A percentile compares a stretch with the other conserved stretches of the same genome.
phyloP scores from a whole-genome alignment of 2,888 invertebrate genomes.

The Heliconius hortense region DNA sequence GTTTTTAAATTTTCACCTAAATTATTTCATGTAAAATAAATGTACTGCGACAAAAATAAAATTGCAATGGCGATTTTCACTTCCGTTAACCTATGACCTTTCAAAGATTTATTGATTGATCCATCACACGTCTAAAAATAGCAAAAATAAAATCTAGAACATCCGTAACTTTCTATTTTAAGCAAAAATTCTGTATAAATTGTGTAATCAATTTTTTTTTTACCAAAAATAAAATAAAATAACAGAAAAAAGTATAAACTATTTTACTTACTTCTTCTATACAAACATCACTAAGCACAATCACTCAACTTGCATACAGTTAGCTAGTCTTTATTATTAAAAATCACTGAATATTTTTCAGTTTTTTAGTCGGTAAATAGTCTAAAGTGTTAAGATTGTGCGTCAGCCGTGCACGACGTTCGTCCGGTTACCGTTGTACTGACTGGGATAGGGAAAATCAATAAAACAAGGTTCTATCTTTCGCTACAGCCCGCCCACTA shows the following conservation, averaged over 20 bases:
- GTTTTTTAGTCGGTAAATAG: neutral
- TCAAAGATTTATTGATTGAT: slow-evolving; percentile 4
- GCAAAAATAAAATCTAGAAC: too few relatives aligned
- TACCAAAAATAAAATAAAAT: too few relatives aligned
- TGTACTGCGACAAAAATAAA: neutral
- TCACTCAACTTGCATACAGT: neutral
- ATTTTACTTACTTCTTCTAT: neutral
- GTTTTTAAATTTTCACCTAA: neutral
- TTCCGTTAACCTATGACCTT: neutral
- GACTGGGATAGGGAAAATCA: slow-evolving; percentile 26
- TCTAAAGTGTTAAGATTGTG: neutral
- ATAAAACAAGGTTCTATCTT: slow-evolving; percentile 31
- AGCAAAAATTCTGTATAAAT: too few relatives aligned
- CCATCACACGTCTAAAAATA: neutral
- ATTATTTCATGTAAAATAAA: too few relatives aligned
- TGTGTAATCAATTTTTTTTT: too few relatives aligned
- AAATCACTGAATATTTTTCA: slow-evolving; percentile 3
- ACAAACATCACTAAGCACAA: too few relatives aligned
- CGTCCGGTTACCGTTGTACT: slow-evolving; percentile 8
- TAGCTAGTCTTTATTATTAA: neutral
- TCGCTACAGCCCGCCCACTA: slow-evolving; percentile 23
- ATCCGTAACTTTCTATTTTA: too few relatives aligned
- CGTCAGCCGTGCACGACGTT: slow-evolving; percentile 11
- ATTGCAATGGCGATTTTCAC: neutral
- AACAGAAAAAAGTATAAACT: neutral